Evolutionary conservation across 2,888 invertebrate species (phyloP), one percentile per base, ranked within the genome.

Genomic region (Lepidochrysops patricia): DNA sequence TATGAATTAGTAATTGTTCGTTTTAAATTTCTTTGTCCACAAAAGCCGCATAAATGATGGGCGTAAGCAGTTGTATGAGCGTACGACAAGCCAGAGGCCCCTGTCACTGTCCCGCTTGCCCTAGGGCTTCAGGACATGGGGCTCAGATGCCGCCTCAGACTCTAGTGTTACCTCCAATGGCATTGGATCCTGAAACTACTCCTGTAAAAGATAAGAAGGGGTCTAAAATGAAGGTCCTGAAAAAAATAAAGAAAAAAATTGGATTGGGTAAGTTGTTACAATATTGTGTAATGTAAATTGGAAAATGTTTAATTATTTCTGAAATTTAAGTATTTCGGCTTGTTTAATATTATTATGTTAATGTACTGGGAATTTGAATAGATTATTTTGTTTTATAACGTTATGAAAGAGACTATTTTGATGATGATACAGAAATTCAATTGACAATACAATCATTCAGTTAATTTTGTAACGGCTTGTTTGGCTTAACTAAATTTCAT

Each of bases 231-330:
- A 96, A 96, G 90, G 94, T 96, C 64, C 87, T 96, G 66, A 96
- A 96, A 91, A 96, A 96, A 80, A 94, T 96, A 73, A 96, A 96
- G 84, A 93, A 93, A 74, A 95, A 95, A 75, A 96, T 96, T 80
- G 96, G 96, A 72, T 84, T 96, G 81, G 96, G 96, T 96, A 85
- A 93, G 96, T 52, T 32, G 12, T 32, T 1, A 6, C 19, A 15
- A n/a, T 7, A 35, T n/a, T n/a, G 12, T 27, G 9, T 54, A 15
- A 29, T 19, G 19, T 12, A 29, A 13, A 54, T 9, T 12, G 9
- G n/a, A 15, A 50, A 4, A 26, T 3, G 25, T 23, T 50, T 25
- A 25, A 12, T 50, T 1, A 25, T 13, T 37, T n/a, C n/a, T 13
- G 13, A 37, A 13, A 13, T n/a, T 37, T 29, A 4, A 9, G 1